Evolutionary conservation across 1,140 invertebrate species (phyloP).

Genomic region (Glomeris maerens): DNA sequence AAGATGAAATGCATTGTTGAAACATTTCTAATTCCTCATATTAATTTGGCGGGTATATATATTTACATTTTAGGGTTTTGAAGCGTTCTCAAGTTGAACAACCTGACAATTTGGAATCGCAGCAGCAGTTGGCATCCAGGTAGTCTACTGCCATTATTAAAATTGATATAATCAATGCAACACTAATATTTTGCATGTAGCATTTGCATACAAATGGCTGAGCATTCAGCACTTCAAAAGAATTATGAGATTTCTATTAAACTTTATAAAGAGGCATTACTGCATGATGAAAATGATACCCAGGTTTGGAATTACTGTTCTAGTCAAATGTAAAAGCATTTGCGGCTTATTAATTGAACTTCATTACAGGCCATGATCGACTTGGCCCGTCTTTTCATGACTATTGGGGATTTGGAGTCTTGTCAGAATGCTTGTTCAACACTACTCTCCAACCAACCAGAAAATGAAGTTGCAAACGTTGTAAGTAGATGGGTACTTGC

Average conservation of each 20-base stretch:
- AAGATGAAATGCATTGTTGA: not conserved
- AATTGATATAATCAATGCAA: constrained; percentile 8
- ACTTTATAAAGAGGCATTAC: constrained; percentile 70
- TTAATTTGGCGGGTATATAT: not conserved
- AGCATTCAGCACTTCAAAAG: constrained; percentile 42
- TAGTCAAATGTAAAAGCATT: constrained; percentile 1
- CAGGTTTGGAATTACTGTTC: constrained; percentile 38
- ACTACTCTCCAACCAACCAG: constrained; percentile 64
- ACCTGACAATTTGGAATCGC: constrained; percentile 37
- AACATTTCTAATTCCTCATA: not conserved
- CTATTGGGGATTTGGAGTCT: constrained; percentile 44
- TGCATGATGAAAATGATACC: constrained; percentile 58
- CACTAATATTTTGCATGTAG: constrained; percentile 26
- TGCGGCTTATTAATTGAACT: not conserved
- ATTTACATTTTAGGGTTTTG: constrained; percentile 30
- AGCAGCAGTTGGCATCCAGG: constrained; percentile 41
- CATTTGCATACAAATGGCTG: constrained; percentile 52
- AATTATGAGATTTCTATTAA: constrained; percentile 57
- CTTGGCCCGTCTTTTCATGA: constrained; percentile 19
- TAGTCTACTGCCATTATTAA: constrained; percentile 21
- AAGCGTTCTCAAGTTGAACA: constrained; percentile 47
- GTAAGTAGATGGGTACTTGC: constrained; percentile 24
- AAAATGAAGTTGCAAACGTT: constrained; percentile 79
- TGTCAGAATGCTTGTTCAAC: constrained; percentile 74
- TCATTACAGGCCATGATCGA: constrained; percentile 18